Percentiles rank a stretch among this genome's conserved stretches.
phyloP scores from a whole-genome alignment of 53 echinoderm and acorn worm genomes.

The Holothuria leucospilota region DNA sequence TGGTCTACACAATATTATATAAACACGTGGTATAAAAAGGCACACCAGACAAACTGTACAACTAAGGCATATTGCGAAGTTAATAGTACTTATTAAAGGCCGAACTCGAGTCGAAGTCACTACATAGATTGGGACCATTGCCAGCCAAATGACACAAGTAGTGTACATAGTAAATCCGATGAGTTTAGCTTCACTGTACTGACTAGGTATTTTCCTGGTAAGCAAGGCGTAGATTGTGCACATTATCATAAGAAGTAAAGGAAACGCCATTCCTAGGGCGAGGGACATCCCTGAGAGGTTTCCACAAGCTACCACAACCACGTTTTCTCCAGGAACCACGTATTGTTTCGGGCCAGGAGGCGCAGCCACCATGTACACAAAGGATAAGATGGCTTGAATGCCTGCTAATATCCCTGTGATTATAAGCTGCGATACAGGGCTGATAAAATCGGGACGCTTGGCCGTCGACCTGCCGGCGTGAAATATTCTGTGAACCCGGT shows the following conservation, averaged over 20 bases:
- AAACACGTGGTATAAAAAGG: conserved; percentile 84
- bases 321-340: conserved; percentile 53
- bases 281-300: conserved; percentile 69
- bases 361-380: conserved; percentile 69
- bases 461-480: conserved; percentile 82
- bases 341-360: conserved; percentile 66
- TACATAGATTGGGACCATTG: conserved; percentile 85
- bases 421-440: conserved; percentile 84
- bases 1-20: conserved; percentile 80
- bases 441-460: conserved; percentile 88
- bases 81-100: conserved; percentile 75
- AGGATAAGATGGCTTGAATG: conserved; percentile 77
- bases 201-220: conserved; percentile 89
- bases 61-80: conserved; percentile 86
- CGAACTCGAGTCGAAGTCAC: conserved; percentile 74
- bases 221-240: conserved; percentile 90
- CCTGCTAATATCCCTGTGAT: conserved; percentile 78
- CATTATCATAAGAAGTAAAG: conserved; percentile 79
- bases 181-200: conserved; percentile 92
- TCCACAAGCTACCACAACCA: conserved; percentile 73
- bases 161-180: conserved; percentile 94
- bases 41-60: conserved; percentile 85
- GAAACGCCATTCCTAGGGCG: conserved; percentile 82
- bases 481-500: conserved; percentile 91
- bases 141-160: conserved; percentile 91